Base-by-base conservation (phyloP, 2,888 invertebrate genomes). In the Icerya purchasi region DNA sequence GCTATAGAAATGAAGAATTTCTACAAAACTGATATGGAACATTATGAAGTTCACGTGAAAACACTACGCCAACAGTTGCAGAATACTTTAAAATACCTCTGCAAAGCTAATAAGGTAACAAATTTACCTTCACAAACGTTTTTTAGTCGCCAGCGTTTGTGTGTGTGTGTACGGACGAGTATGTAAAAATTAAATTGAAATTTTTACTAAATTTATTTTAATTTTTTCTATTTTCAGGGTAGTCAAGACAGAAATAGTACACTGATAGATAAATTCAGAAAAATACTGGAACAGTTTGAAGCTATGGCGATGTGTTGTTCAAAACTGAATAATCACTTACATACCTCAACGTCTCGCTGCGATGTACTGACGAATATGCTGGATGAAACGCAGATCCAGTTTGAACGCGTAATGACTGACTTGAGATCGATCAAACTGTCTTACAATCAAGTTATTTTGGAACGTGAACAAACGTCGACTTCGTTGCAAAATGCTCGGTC, bases 181-280 rank as follows among this genome's bases (percentile, higher is more conserved):
- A n/a, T n/a, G n/a, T n/a, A n/a, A n/a, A n/a, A n/a, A n/a, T n/a
- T n/a, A n/a, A n/a, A n/a, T n/a, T n/a, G n/a, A n/a, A n/a, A n/a
- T n/a, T n/a, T n/a, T n/a, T n/a, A n/a, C n/a, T n/a, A n/a, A n/a
- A n/a, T n/a, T n/a, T n/a, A n/a, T n/a, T n/a, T n/a, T n/a, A n/a
- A n/a, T n/a, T n/a, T n/a, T n/a, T n/a, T n/a, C n/a, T n/a, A n/a
- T n/a, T n/a, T n/a, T n/a, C n/a, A n/a, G n/a, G n/a, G n/a, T n/a
- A n/a, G n/a, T n/a, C n/a, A n/a, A n/a, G n/a, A n/a, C n/a, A n/a
- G n/a, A n/a, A n/a, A n/a, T n/a, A n/a, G n/a, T n/a, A n/a, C 14
- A 8, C 14, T 36, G 14, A 36, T 36, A 14, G 36, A 36, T 36
- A 5, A 14, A 36, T 36, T 57, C 66, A 67, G 51, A 67, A 68